Percentiles rank a stretch among this genome's conserved stretches.
Evolutionary conservation across 2,797 vertebrate genomes (phyloP).

Genomic region (Tadarida brasiliensis): DNA sequence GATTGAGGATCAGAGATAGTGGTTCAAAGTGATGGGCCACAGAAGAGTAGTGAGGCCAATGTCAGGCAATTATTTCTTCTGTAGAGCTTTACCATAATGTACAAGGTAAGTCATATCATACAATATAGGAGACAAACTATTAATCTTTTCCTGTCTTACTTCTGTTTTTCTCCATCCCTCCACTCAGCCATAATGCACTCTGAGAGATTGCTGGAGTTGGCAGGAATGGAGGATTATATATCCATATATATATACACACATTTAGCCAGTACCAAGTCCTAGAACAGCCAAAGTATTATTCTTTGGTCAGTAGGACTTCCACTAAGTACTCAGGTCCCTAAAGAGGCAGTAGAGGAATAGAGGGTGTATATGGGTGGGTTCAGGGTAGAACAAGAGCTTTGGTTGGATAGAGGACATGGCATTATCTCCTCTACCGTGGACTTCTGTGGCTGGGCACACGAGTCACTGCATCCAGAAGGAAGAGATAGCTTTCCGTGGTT

Average conservation of each 20-base stretch:
- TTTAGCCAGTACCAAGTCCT: neutral
- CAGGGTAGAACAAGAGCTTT: conserved; percentile 13
- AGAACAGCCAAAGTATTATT: neutral
- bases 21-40: neutral
- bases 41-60: neutral
- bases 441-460: neutral
- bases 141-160: neutral
- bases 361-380: neutral
- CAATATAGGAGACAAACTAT: neutral
- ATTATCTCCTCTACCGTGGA: neutral
- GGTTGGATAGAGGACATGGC: neutral
- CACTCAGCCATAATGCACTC: neutral
- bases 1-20: neutral
- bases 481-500: neutral
- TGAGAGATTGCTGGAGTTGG: neutral
- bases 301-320: neutral
- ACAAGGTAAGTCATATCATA: neutral
- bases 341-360: neutral
- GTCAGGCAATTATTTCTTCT: neutral
- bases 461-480: accelerated
- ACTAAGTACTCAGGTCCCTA: neutral
- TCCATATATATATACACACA: neutral
- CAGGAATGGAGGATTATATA: neutral
- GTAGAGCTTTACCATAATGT: neutral
- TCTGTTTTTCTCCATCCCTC: neutral